Base-by-base conservation (phyloP, 2,888 invertebrate genomes). In the Apomyelois bistriatella region DNA sequence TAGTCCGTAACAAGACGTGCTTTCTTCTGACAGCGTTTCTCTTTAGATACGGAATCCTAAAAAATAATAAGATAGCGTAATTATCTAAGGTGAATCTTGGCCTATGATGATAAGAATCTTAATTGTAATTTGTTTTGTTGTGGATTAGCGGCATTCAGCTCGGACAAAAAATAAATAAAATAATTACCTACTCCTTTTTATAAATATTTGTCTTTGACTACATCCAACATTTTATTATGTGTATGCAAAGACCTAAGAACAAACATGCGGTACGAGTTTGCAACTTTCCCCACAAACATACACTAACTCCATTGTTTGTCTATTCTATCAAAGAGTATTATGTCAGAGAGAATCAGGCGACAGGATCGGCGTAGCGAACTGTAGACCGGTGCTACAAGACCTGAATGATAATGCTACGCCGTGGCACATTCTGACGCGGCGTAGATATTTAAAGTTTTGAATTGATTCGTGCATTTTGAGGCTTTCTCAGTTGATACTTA, bases 271-370 rank as follows among this genome's bases (percentile, higher is more conserved):
- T 12, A n/a, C 16, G 15, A 32, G 46, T 46, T 43, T 10, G 15
- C 46, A 32, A 46, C 32, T 35, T 17, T n/a, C n/a, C n/a, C n/a
- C n/a, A n/a, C n/a, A n/a, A n/a, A n/a, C n/a, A n/a, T n/a, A n/a
- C n/a, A n/a, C n/a, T n/a, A n/a, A n/a, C 13, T 46, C 16, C 30
- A 16, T 10, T 46, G 46, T 46, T 46, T 46, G 13, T 46, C 32
- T 46, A 35, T 46, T 46, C 46, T n/a, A 35, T 46, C 32, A 46
- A 32, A 46, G 32, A 46, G 46, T 46, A 46, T 46, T 10, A 43
- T 43, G 46, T 46, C 16, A 6, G 28, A 7, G 15, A 32, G 46
- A 43, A 43, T 46, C 32, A 46, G 32, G 43, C 43, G 43, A 32
- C 32, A 16, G 46, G 46, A 32, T 32, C 35, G 32, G 43, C 32